Evolutionary conservation across 2,113 vertebrate genomes (phyloP), one percentile per base, ranked within the genome.

Genomic region (Ceratotherium simum): DNA sequence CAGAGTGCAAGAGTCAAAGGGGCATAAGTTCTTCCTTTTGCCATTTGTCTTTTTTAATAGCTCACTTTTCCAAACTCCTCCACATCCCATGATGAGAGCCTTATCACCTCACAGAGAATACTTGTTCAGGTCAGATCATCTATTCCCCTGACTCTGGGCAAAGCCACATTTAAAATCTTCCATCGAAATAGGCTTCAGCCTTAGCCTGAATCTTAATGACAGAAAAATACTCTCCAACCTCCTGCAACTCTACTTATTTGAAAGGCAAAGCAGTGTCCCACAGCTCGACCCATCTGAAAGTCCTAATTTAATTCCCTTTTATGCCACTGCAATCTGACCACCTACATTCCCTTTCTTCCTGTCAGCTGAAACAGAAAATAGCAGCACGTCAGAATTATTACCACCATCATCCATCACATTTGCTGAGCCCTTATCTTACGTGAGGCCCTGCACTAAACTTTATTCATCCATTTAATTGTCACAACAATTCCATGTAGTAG

Each of bases 61-160:
- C 51, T 95, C 81, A 72, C 54, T 72, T 76, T 36, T 62, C 85
- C 90, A 88, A 23, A 39, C 51, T 84, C 93, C 7, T 64, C 81
- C 62, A 17, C 21, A 1, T 9, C 13, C 42, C 1, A 2, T 0
- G 4, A 58, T 18, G 31, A 70, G 42, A 91, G n/a, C 67, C 39
- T 3, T 3, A 9, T 3, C 6, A 13, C 62, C 72, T 87, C 96
- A 51, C 25, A 60, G 56, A 78, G 69, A 51, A 6, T 16, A 17
- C 13, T 16, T 0, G 2, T 72, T 12, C 27, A 17, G 76, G 65
- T 69, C 70, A 36, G 39, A 42, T 31, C 75, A 31, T 21, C n/a
- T 27, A 6, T 54, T 62, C 33, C 70, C 33, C 73, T 3, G 76
- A 39, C 60, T 65, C 78, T 25, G 14, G 65, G 8, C 72, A 91